These are phyloP conservation scores for Sarcophaga subvicina DNA, from an alignment of 2,888 invertebrate genomes.

Conservation along the genomic window DNA sequence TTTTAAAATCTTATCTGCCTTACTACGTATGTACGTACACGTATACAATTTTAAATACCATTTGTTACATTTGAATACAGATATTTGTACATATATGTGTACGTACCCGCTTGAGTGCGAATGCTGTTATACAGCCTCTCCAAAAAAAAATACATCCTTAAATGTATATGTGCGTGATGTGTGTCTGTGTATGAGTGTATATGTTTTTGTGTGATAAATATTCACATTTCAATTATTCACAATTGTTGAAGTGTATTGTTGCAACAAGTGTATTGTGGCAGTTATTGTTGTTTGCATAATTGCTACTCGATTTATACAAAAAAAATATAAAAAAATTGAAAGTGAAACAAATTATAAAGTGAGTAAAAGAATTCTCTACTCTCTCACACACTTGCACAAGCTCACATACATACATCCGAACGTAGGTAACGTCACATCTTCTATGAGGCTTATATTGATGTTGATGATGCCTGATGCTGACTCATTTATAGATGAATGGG, in stretches of 20 bases:
- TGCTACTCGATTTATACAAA: conserved; percentile 64
- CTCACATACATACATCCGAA: background rate
- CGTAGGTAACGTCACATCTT: too few relatives aligned
- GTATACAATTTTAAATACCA: background rate
- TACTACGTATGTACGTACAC: background rate
- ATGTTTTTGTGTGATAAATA: conserved; percentile 51
- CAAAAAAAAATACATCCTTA: too few relatives aligned
- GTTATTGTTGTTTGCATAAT: conserved; percentile 66
- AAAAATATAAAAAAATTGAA: background rate
- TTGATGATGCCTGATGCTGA: background rate
- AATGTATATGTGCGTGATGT: background rate
- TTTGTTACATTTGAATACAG: background rate
- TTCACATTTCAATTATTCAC: conserved; percentile 66
- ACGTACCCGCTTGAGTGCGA: too few relatives aligned
- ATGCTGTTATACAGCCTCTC: too few relatives aligned
- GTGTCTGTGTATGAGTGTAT: background rate
- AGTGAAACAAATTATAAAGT: background rate
- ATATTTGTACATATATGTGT: background rate
- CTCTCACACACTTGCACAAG: background rate
- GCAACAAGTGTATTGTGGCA: conserved; percentile 67
- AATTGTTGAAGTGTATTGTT: conserved; percentile 61
- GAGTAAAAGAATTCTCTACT: background rate
- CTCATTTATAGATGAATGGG: conserved; percentile 23
- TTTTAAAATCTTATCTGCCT: background rate
- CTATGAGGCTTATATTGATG: background rate